A percentile compares a stretch with the other conserved stretches of the same genome.
Evolutionary conservation across 2,888 invertebrate species (phyloP).

Genomic region (Tenthredo livida): DNA sequence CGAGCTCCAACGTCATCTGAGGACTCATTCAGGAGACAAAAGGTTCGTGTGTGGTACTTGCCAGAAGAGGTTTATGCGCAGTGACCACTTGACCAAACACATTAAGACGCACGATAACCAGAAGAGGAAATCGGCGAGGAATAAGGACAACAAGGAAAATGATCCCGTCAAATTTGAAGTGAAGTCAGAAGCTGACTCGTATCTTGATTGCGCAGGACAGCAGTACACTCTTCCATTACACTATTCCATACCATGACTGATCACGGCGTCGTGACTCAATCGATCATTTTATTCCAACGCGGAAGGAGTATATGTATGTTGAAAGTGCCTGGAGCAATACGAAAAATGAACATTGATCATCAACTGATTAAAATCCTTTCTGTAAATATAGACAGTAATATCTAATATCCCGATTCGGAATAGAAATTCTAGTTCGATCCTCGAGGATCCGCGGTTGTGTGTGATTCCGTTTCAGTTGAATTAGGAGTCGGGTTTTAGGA

Average conservation of each 20-base stretch:
- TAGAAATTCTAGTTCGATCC: too few relatives aligned
- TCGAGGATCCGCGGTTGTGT: too few relatives aligned
- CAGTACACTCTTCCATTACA: slow-evolving; percentile 14
- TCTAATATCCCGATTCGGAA: not conserved
- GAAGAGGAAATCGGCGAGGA: slow-evolving; percentile 79
- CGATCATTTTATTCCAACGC: not conserved
- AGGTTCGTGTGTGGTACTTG: slow-evolving; percentile 93
- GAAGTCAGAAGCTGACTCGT: not conserved
- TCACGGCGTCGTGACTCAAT: not conserved
- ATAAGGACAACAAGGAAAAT: slow-evolving; percentile 77
- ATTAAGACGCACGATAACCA: slow-evolving; percentile 91
- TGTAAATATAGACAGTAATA: slow-evolving; percentile 24
- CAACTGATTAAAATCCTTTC: not conserved
- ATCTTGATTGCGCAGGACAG: not conserved
- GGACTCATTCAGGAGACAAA: slow-evolving; percentile 95
- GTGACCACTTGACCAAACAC: slow-evolving; percentile 96
- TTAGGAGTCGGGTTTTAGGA: too few relatives aligned
- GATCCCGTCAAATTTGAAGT: slow-evolving; percentile 58
- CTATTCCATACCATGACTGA: slow-evolving; percentile 20
- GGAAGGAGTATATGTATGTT: not conserved
- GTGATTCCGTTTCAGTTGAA: too few relatives aligned
- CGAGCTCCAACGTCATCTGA: slow-evolving; percentile 89
- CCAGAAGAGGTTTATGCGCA: slow-evolving; percentile 93
- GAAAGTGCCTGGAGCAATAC: slow-evolving; percentile 39
- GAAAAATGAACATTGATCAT: too few relatives aligned